Evolutionary conservation across 53 echinoderm and acorn worm genomes (phyloP), one percentile per base, ranked within the genome.

Genomic region (Astropecten irregularis): DNA sequence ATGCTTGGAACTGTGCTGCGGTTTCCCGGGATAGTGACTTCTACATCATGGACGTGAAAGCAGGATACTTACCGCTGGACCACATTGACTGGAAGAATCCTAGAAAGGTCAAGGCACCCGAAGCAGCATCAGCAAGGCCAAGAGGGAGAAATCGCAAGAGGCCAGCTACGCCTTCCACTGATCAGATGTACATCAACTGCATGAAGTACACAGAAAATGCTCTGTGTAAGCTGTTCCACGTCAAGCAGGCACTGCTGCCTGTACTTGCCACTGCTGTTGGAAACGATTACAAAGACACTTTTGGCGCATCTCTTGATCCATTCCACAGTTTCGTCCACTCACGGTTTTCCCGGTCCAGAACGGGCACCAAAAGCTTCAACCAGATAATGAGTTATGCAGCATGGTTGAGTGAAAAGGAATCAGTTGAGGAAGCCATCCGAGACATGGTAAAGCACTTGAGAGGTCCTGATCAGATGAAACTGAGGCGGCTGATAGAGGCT

Each of bases 1-100:
- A 96, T 71, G 81, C 70, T 10, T 90, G 84, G 85, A 62, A 77
- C 16, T 96, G 97, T 59, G 85, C 93, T 9, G 93, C 92, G n/a
- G 71, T 85, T 11, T 89, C 91, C 9, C 82, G 88, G 37, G 97
- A 96, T 64, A 96, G 97, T 47, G 97, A 96, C 64, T 96, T 96
- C 86, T 92, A 77, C 49, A 65, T 94, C 39, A 89, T 93, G 89
- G 87, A 93, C 47, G 57, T 96, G 52, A 73, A 60, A 26, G 93
- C 68, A 18, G 97, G 97, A 25, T 96, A 93, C 71, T 89, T 96
- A n/a, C 90, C 89, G 18, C 54, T 96, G 42, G 83, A 89, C 36
- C 18, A 53, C 61, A 53, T 93, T 5, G 77, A 86, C 35, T 93
- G 86, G 89, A 65, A 66, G 39, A 37, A 90, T 60, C 84, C 82